Evolutionary conservation across 2,888 invertebrate species (phyloP), one percentile per base, ranked within the genome.

Genomic region (Drosophila picticornis): DNA sequence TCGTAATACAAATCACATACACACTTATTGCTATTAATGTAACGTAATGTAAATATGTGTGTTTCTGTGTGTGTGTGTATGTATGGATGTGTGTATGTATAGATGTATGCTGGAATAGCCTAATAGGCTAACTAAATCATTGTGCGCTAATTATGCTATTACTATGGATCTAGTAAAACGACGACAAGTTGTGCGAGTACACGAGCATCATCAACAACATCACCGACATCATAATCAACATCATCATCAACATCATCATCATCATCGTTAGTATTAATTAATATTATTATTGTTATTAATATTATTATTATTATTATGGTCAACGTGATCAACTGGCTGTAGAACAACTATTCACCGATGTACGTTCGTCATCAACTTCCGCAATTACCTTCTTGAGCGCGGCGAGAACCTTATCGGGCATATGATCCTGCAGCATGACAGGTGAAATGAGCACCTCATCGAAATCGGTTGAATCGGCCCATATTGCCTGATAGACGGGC

Each of bases 371-470:
- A 73, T 85, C 86, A 43, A 81, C 77, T 65, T 85, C 90, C 72
- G 84, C 73, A 84, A 94, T 94, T 95, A 97, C 97, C 96, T 97
- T 97, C 93, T 97, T 96, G 75, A 98, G 94, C 34, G 97, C 97
- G 76, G 96, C 96, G 83, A 97, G 94, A 69, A 97, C 96, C 92
- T 96, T 96, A 92, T 97, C 97, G 36, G 97, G 97, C 97, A 98
- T 97, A 93, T 98, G 97, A 93, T 98, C 97, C 93, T 97, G 97
- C 73, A 97, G 94, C 97, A 97, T 97, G 59, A 97, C 97, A 1
- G 97, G 97, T 32, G 97, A 97, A 78, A 98, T 97, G 63, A 97
- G 94, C 27, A 98, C 97, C 93, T 97, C 97, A 92, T 97, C 97
- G 92, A 97, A 97, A 92, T 97, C 97, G 50, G 95, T 95, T 83